Percentiles rank a stretch among this genome's conserved stretches.
phyloP scores from a whole-genome alignment of 1,140 invertebrate genomes.

The Tetramorium simillimum region DNA sequence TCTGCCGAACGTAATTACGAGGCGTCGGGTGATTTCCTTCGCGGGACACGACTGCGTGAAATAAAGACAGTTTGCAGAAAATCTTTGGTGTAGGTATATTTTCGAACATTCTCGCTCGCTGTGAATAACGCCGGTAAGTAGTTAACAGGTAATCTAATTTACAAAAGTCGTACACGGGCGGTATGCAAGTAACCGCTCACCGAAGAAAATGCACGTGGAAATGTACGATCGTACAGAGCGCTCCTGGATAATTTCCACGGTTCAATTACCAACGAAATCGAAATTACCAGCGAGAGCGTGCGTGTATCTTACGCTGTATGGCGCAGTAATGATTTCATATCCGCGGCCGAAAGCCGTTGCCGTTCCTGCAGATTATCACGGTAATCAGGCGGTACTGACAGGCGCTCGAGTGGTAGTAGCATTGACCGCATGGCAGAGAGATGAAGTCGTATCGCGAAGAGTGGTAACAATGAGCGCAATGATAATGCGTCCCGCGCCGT shows the following conservation, averaged over 20 bases:
- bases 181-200: background rate
- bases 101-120: background rate
- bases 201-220: slow-evolving; percentile 24
- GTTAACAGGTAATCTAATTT: slow-evolving; percentile 44
- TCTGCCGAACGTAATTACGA: background rate
- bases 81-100: background rate
- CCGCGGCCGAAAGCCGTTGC: slow-evolving; percentile 47
- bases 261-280: slow-evolving; percentile 46
- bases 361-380: slow-evolving; percentile 63
- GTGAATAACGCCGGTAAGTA: background rate
- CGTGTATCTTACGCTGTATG: slow-evolving; percentile 36
- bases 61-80: slow-evolving; percentile 7
- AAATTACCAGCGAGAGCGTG: slow-evolving; percentile 21
- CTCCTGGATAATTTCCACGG: slow-evolving; percentile 52
- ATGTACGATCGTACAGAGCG: slow-evolving; percentile 33
- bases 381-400: slow-evolving; percentile 70
- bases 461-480: slow-evolving; percentile 77
- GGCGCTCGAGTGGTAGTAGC: slow-evolving; percentile 61
- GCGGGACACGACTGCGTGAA: background rate
- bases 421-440: slow-evolving; percentile 47
- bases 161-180: slow-evolving; percentile 6
- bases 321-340: slow-evolving; percentile 55
- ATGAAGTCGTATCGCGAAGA: slow-evolving; percentile 74
- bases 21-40: background rate
- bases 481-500: slow-evolving; percentile 74